phyloP scores from a whole-genome alignment of 2,888 invertebrate genomes.

The Eurois occulta region DNA sequence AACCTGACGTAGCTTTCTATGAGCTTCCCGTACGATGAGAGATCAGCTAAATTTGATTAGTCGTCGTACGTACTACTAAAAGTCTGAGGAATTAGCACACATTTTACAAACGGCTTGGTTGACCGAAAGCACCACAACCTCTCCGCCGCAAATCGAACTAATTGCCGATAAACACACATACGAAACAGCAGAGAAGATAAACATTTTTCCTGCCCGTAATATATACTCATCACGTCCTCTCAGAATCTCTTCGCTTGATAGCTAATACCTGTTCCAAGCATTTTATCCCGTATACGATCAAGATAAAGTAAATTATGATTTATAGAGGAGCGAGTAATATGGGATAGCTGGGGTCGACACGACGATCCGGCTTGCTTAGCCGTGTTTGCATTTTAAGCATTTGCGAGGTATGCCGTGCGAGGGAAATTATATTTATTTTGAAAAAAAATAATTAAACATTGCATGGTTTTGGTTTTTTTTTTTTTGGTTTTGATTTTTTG shows the following conservation, averaged over 20 bases:
- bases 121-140: no score
- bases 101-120: not conserved
- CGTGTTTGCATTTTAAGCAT: constrained; percentile 58
- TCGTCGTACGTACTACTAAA: not conserved
- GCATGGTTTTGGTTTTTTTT: not conserved
- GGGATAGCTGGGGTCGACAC: constrained; percentile 36
- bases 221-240: constrained; percentile 61
- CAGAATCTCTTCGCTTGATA: constrained; percentile 65
- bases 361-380: constrained; percentile 25
- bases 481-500: no score
- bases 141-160: no score
- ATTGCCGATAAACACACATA: constrained; percentile 37
- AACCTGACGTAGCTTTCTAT: no score
- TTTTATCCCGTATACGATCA: constrained; percentile 64
- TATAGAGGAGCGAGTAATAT: constrained; percentile 55
- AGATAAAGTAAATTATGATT: constrained; percentile 68
- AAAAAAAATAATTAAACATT: not conserved
- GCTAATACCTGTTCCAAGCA: constrained; percentile 66
- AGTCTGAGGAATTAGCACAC: not conserved
- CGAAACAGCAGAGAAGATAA: constrained; percentile 27
- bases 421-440: constrained; percentile 24
- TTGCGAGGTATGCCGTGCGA: constrained; percentile 31
- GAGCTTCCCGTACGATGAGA: no score
- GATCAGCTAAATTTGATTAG: no score
- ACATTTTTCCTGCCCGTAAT: constrained; percentile 44